A percentile compares a stretch with the other conserved stretches of the same genome.
Conservation (phyloP, 2,888 invertebrate species). For the Diplolepis rosae region DNA sequence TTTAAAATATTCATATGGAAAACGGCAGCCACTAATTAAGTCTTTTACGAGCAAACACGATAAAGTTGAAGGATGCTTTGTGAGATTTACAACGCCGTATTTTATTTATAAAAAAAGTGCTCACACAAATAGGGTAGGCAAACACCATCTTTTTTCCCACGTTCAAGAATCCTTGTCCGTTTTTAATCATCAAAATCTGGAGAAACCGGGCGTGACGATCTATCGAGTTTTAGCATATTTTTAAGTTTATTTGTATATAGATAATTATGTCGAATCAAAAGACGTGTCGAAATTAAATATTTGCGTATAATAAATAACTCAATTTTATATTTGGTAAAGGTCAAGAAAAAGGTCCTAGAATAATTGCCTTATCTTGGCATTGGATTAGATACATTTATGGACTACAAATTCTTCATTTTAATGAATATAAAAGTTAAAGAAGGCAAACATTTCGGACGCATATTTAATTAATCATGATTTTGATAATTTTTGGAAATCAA, state of each 20-base stretch:
- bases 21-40: slow-evolving; percentile 18
- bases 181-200: slow-evolving; percentile 62
- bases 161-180: slow-evolving; percentile 45
- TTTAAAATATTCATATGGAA: not conserved
- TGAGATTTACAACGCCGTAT: not conserved
- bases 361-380: no score
- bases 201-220: slow-evolving; percentile 53
- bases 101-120: not conserved
- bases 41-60: not conserved
- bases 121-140: slow-evolving; percentile 24
- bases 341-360: no score
- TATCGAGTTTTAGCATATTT: slow-evolving; percentile 46
- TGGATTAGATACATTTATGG: no score
- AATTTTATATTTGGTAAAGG: no score
- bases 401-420: no score
- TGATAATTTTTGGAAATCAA: no score
- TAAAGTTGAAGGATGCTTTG: slow-evolving; percentile 15
- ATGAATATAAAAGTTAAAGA: no score
- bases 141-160: slow-evolving; percentile 51
- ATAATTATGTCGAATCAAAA: not conserved
- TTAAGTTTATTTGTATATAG: no score
- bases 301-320: not conserved
- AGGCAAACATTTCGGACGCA: no score
- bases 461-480: no score
- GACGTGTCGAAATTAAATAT: not conserved